Base-by-base conservation (phyloP, 2,797 vertebrate species). In the Neopelma chrysocephalum region DNA sequence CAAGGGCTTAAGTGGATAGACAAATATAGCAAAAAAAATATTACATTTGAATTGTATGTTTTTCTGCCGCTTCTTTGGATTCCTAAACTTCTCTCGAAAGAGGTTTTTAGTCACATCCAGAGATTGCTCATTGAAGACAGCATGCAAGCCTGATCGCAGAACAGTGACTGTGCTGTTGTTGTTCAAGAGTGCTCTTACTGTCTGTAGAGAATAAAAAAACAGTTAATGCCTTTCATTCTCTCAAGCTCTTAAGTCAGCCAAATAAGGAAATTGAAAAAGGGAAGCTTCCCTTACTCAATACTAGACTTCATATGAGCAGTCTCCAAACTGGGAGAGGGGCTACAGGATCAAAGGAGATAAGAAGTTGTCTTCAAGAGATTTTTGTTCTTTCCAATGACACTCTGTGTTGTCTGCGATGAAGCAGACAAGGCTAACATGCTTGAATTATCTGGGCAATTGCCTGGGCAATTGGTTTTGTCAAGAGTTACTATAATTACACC, bases 21-120 rank as follows among this genome's bases (percentile, higher is more conserved):
- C 38, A 78, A 82, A 45, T 8, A 77, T 3, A 92, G 32, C 8
- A 75, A 76, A 71, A 87, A 71, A 45, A 32, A 6, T 40, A 64
- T 96, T 98, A 98, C 98, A 98, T 97, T 97, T 98, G 58, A 97
- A 77, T 87, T 96, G 97, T 16, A 75, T 57, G 61, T 84, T 50
- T 4, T 57, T 91, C 90, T 93, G 95, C 43, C 14, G 32, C n/a
- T 94, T 95, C 45, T 96, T 94, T 0, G 11, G 1, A 45, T 78
- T 76, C 34, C 51, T 65, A 6, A 16, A 23, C 45, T 66, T 65
- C 5, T 66, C 62, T 21, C 66, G 65, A 79, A 92, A 90, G 66
- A 82, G 57, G 70, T 83, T 94, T 93, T 87, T 82, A 31, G 94
- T 92, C 84, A 92, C 42, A 71, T 90, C 94, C 91, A 94, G 78